Base-by-base conservation (phyloP, 2,888 invertebrate species). In the Matsumyia berberina region DNA sequence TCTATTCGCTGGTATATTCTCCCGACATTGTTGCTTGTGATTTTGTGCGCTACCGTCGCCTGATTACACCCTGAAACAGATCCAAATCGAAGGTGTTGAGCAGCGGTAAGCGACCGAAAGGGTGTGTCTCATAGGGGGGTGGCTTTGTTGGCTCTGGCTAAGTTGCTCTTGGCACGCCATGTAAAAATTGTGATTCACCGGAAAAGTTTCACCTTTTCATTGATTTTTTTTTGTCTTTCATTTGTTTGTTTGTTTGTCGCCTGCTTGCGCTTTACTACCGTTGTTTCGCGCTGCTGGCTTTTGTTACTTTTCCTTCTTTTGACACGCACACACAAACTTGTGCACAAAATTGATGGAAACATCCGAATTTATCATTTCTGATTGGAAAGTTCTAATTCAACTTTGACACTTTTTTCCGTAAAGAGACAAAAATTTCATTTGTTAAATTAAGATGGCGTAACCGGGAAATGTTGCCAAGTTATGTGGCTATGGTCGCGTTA, bases 121-220 rank as follows among this genome's bases (percentile, higher is more conserved):
- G 83, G 83, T 74, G 62, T 67, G 42, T 44, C 78, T 12, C 49
- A 11, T 39, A 24, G 67, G 55, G 77, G 72, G 72, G 53, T 66
- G 67, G 24, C 60, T 49, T 46, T 82, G 66, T 69, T 83, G 24
- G 67, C 33, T 62, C 29, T 6, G 67, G n/a, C 67, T 79, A 83
- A 83, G 57, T 79, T 83, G 62, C 37, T 74, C 35, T 64, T 79
- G 79, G 83, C 83, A 83, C 83, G 83, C 73, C 60, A 83, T 78
- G 73, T 73, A 15, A 64, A 70, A 83, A 74, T 69, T 83, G 79
- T 83, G 83, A 83, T 79, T 83, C 83, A 83, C 79, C 24, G 83
- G 79, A 83, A 83, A 83, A 83, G 83, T 83, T 83, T 83, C 83
- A 79, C 73, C 79, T 83, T 83, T 81, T 79, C 79, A 83, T 83